phyloP scores from a whole-genome alignment of 2,888 invertebrate genomes.

The Agrochola litura region DNA sequence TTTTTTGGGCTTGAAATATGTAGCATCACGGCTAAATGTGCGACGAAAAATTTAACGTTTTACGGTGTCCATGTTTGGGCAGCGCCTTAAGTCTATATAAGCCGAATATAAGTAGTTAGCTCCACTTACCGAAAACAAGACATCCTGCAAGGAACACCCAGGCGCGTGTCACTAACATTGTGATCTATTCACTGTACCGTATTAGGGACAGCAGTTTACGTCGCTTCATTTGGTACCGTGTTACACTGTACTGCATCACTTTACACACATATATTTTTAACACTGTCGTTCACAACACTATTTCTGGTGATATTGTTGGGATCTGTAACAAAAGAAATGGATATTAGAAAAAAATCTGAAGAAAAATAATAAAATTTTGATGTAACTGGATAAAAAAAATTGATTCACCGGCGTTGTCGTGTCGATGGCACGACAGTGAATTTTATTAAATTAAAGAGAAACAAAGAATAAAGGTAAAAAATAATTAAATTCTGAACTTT shows the following conservation, averaged over 20 bases:
- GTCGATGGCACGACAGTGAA: no score
- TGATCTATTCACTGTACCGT: constrained; percentile 77
- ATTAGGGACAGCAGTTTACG: constrained; percentile 72
- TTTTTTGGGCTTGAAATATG: no score
- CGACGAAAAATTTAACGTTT: no score
- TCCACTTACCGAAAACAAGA: constrained; percentile 75
- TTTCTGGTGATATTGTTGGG: constrained; percentile 48
- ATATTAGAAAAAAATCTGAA: background rate
- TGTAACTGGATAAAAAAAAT: no score
- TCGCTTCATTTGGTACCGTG: constrained; percentile 85
- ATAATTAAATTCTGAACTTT: background rate
- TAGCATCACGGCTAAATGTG: no score
- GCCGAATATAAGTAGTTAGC: background rate
- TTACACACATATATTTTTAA: constrained; percentile 72
- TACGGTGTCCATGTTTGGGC: no score
- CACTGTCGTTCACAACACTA: constrained; percentile 64
- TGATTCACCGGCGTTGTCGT: no score
- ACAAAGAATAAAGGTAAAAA: background rate
- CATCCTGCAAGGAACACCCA: constrained; percentile 79
- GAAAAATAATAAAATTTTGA: background rate
- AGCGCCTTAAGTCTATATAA: background rate
- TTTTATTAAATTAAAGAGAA: no score
- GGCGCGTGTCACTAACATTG: constrained; percentile 73
- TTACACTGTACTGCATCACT: constrained; percentile 70
- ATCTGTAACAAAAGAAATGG: constrained; percentile 70